Percentiles rank a stretch among this genome's conserved stretches.
Conservation (phyloP, 2,888 invertebrate genomes). For the Cerceris ruficornis region DNA sequence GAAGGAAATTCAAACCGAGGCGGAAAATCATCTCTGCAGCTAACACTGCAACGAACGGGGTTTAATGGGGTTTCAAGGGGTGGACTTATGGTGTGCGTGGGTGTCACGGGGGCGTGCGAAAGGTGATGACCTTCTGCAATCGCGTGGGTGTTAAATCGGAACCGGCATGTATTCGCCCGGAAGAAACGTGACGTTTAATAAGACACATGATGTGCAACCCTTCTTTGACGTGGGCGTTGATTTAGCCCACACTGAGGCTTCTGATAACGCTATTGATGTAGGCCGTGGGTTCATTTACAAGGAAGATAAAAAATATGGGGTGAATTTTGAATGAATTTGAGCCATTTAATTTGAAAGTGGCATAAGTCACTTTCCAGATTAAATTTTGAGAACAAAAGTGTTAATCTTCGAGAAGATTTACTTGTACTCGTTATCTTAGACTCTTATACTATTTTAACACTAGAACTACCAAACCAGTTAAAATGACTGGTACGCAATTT, state of each 20-base stretch:
- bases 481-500: too few species aligned
- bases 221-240: slow-evolving; percentile 12
- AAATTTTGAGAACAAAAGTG: too few species aligned
- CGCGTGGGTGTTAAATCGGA: slow-evolving; percentile 36
- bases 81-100: slow-evolving; percentile 19
- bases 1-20: slow-evolving; percentile 29
- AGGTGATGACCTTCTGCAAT: slow-evolving; percentile 48
- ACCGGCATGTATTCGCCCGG: background rate
- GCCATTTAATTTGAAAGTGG: too few species aligned
- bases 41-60: slow-evolving; percentile 10
- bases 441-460: too few species aligned
- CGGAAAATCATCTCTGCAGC: slow-evolving; percentile 33
- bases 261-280: too few species aligned
- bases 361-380: too few species aligned
- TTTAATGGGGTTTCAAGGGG: slow-evolving; percentile 13
- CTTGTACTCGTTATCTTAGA: too few species aligned
- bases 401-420: too few species aligned
- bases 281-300: too few species aligned
- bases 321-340: too few species aligned
- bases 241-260: background rate
- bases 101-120: slow-evolving; percentile 26
- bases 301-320: too few species aligned
- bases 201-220: background rate
- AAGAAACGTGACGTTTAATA: background rate
- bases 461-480: too few species aligned